Percentiles rank a stretch among this genome's conserved stretches.
These are phyloP conservation scores for Sarcophaga variegata DNA, from an alignment of 2,888 invertebrate species.

Conservation along the genomic window DNA sequence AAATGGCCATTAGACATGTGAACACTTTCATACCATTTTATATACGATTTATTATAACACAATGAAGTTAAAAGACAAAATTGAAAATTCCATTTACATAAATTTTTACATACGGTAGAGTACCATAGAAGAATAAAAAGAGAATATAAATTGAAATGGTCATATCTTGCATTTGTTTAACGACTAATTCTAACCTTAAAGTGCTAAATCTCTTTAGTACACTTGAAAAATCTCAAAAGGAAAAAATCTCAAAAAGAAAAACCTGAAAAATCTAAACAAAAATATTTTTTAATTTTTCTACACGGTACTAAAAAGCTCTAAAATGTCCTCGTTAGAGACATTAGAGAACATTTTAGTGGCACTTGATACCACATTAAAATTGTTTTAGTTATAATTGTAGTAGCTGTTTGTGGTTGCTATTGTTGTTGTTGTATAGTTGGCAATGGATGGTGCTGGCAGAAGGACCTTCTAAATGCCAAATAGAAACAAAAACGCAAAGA, in stretches of 20 bases:
- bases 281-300: background rate
- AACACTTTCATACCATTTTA: background rate
- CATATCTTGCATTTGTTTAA: constrained; percentile 23
- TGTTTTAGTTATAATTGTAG: background rate
- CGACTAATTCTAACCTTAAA: constrained; percentile 43
- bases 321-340: constrained; percentile 35
- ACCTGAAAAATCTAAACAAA: background rate
- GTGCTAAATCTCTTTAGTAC: constrained; percentile 8
- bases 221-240: background rate
- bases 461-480: constrained; percentile 43
- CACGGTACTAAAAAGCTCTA: constrained; percentile 7
- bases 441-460: background rate
- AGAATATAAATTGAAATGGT: background rate
- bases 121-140: too few species aligned
- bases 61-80: background rate
- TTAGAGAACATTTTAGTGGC: constrained; percentile 25
- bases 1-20: constrained; percentile 39
- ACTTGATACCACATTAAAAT: background rate
- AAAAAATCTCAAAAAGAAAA: background rate
- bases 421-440: background rate
- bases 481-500: constrained; percentile 7
- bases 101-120: background rate
- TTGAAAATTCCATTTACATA: background rate
- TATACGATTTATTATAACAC: background rate
- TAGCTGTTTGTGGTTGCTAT: background rate